Percentiles rank a stretch among this genome's conserved stretches.
Evolutionary conservation across 2,113 vertebrate genomes (phyloP).

Genomic region (Pseudorhombus dupliciocellatus): DNA sequence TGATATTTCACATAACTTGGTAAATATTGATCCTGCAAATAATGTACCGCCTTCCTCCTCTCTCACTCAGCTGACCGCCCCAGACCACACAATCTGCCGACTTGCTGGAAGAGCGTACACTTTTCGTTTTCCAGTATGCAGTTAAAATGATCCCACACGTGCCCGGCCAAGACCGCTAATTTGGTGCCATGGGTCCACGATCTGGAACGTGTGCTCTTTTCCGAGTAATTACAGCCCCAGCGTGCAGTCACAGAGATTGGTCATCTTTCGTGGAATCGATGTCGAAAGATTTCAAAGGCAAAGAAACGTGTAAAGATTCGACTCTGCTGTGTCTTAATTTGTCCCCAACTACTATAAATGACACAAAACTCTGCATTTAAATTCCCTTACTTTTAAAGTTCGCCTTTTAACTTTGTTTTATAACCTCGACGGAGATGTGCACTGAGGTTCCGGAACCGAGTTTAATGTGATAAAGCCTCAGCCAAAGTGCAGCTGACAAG

Average conservation of each 20-base stretch:
- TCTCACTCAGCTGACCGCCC: slow-evolving; percentile 28
- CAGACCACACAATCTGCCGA: slow-evolving; percentile 35
- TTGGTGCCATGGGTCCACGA: slow-evolving; percentile 12
- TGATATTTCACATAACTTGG: slow-evolving; percentile 63
- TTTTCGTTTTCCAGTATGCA: slow-evolving; percentile 55
- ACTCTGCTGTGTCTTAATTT: background rate
- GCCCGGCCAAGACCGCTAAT: slow-evolving; percentile 16
- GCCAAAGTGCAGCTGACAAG: slow-evolving; percentile 49
- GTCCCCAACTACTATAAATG: background rate
- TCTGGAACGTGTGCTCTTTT: background rate
- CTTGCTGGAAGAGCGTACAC: slow-evolving; percentile 57
- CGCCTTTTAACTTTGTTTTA: background rate
- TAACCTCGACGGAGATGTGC: background rate
- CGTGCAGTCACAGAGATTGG: background rate
- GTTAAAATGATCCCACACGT: background rate
- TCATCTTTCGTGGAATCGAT: slow-evolving; percentile 11
- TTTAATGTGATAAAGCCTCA: slow-evolving; percentile 40
- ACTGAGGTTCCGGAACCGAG: slow-evolving; percentile 4
- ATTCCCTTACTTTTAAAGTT: background rate
- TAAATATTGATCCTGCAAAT: slow-evolving; percentile 67
- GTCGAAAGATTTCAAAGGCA: background rate
- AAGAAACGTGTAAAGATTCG: background rate
- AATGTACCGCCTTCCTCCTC: slow-evolving; percentile 32
- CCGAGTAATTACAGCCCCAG: background rate
- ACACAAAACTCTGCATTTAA: background rate